Conservation (phyloP, 2,888 invertebrate species). For the Drosophila recens region DNA sequence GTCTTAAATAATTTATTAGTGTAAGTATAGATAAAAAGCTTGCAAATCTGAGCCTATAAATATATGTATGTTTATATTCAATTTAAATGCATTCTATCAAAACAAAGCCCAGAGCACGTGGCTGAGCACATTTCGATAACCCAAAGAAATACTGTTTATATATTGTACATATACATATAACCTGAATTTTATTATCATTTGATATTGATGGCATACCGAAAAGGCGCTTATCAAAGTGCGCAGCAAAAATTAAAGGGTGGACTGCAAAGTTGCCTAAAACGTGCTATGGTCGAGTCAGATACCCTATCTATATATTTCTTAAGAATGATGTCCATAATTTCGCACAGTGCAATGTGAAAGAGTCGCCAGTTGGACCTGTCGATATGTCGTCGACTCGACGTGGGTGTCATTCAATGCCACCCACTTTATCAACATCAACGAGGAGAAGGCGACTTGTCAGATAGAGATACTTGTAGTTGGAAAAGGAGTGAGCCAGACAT, state of each 20-base stretch:
- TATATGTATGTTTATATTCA: too few relatives aligned
- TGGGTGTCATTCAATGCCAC: slow-evolving; percentile 62
- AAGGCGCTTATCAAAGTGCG: slow-evolving; percentile 71
- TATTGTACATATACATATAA: slow-evolving; percentile 1
- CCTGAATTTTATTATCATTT: slow-evolving; percentile 56
- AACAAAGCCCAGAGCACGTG: slow-evolving; percentile 22
- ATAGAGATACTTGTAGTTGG: slow-evolving; percentile 26
- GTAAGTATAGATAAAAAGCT: neutral
- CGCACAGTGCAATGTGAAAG: slow-evolving; percentile 51
- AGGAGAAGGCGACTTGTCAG: slow-evolving; percentile 47
- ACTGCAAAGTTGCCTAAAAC: slow-evolving; percentile 5
- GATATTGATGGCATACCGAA: slow-evolving; percentile 53
- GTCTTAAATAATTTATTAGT: too few relatives aligned
- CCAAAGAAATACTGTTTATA: neutral
- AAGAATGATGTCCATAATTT: slow-evolving; percentile 28
- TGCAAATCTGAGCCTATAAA: neutral
- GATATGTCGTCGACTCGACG: slow-evolving; percentile 11
- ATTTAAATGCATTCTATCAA: neutral
- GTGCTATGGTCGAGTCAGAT: neutral
- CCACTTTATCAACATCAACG: slow-evolving; percentile 61
- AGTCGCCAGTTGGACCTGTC: slow-evolving; percentile 23
- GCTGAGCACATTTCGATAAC: slow-evolving; percentile 19
- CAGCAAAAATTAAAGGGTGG: slow-evolving; percentile 36
- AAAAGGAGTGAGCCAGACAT: slow-evolving; percentile 36
- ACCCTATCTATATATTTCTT: slow-evolving; percentile 2